A percentile compares a stretch with the other conserved stretches of the same genome.
These are phyloP conservation scores for Hanleya hanleyi DNA, from an alignment of 2,888 invertebrate species.

Conservation along the genomic window DNA sequence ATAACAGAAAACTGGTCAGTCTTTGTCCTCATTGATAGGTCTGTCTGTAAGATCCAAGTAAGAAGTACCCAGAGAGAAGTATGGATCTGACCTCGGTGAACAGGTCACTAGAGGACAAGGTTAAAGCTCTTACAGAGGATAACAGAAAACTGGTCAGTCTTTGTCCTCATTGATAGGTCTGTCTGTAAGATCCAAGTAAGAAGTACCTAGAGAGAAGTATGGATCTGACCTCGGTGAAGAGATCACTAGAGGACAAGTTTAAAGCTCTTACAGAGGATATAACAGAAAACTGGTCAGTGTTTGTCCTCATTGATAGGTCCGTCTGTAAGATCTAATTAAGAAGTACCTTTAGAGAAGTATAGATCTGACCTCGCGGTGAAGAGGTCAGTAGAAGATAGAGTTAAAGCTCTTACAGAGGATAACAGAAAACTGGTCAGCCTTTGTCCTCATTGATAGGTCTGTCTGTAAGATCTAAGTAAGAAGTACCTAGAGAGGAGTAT, in stretches of 20 bases:
- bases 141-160: conserved; percentile 63
- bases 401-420: conserved; percentile 54
- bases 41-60: conserved; percentile 65
- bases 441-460: too few relatives aligned
- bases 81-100: conserved; percentile 62
- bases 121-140: conserved; percentile 54
- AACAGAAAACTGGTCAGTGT: conserved; percentile 63
- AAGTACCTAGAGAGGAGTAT: conserved; percentile 67
- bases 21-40: too few relatives aligned
- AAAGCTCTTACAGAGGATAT: conserved; percentile 54
- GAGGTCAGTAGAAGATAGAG: conserved; percentile 58
- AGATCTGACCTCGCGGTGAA: conserved; percentile 61
- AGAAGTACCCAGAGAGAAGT: conserved; percentile 66
- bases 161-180: too few relatives aligned
- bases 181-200: conserved; percentile 64
- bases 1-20: conserved; percentile 63
- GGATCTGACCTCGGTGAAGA: conserved; percentile 59
- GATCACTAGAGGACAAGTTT: conserved; percentile 59
- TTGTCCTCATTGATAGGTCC: too few relatives aligned
- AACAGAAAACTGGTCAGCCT: conserved; percentile 63
- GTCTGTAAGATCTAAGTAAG: conserved; percentile 64
- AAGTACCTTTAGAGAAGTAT: conserved; percentile 67
- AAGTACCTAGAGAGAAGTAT: conserved; percentile 67
- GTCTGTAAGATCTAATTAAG: conserved; percentile 64
- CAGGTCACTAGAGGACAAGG: conserved; percentile 58